Conservation (phyloP, 2,797 vertebrate species). For the Cynodonichthys magdalenae region DNA sequence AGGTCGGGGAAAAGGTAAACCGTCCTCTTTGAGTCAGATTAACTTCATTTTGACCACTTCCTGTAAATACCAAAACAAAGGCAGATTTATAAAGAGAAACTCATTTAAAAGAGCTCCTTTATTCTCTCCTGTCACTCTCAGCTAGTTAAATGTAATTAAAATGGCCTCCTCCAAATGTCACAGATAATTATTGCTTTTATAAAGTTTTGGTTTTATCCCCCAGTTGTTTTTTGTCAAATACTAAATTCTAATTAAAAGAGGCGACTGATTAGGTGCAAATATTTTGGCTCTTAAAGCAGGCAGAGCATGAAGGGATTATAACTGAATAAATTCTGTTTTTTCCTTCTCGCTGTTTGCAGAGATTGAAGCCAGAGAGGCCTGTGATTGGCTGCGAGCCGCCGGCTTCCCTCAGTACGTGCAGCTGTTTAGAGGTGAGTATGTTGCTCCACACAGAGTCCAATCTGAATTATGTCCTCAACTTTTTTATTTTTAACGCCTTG, state of each 20-base stretch:
- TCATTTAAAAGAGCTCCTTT: too few species aligned
- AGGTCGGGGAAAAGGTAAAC: too few species aligned
- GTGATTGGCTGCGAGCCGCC: slow-evolving; percentile 88
- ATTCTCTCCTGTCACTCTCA: too few species aligned
- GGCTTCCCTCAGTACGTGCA: slow-evolving; percentile 91
- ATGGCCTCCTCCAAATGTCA: slow-evolving; percentile 41
- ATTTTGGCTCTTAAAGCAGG: slow-evolving; percentile 59
- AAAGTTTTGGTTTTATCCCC: too few species aligned
- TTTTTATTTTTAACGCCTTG: slow-evolving; percentile 3
- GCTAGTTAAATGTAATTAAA: slow-evolving; percentile 42
- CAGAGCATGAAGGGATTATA: slow-evolving; percentile 49
- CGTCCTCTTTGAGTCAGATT: too few species aligned
- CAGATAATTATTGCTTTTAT: slow-evolving; percentile 47
- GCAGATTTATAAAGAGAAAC: too few species aligned
- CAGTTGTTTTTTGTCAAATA: slow-evolving; percentile 22
- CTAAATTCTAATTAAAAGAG: slow-evolving; percentile 67
- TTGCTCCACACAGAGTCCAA: not conserved
- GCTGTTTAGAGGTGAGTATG: slow-evolving; percentile 85
- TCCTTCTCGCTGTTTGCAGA: slow-evolving; percentile 78
- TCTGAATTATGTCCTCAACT: too few species aligned
- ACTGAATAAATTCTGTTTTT: slow-evolving; percentile 57
- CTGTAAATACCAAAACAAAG: too few species aligned
- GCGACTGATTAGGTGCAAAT: slow-evolving; percentile 64
- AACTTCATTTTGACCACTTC: too few species aligned
- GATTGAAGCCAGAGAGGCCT: slow-evolving; percentile 90